These are phyloP conservation scores for Limnephilus auricula DNA, from an alignment of 2,888 invertebrate genomes.

Conservation along the genomic window DNA sequence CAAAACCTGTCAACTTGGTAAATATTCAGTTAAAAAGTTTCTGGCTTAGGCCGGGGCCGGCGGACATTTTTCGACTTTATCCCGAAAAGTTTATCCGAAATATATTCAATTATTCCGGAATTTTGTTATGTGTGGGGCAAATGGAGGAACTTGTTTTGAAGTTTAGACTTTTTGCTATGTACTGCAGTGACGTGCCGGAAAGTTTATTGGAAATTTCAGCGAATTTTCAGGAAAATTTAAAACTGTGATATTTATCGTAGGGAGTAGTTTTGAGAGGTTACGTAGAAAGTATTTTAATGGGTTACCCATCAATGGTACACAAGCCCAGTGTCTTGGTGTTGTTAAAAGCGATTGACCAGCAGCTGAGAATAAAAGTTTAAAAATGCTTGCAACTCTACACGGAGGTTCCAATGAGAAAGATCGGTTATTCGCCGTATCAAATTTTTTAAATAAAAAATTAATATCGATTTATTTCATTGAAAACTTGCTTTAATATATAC, in stretches of 20 bases:
- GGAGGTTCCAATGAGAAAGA: no score
- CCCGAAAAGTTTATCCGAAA: not conserved
- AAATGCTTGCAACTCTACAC: no score
- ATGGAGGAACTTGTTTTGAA: not conserved
- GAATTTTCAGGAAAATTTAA: not conserved
- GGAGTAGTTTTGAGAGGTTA: no score
- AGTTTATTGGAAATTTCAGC: not conserved
- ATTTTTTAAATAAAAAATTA: no score
- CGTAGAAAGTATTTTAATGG: no score
- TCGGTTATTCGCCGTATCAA: no score
- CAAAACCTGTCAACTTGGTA: not conserved
- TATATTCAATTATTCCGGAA: conserved; percentile 2
- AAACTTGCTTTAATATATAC: no score
- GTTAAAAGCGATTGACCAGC: no score
- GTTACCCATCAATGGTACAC: no score
- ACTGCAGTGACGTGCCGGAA: not conserved
- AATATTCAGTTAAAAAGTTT: not conserved
- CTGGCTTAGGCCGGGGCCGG: not conserved
- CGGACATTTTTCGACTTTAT: not conserved
- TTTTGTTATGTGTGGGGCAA: not conserved
- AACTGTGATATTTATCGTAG: not conserved
- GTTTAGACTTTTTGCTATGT: not conserved
- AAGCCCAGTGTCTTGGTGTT: no score
- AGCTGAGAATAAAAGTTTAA: no score
- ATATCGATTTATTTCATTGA: no score